phyloP scores from a whole-genome alignment of 2,888 invertebrate species.

The Pseudanteris insignis region DNA sequence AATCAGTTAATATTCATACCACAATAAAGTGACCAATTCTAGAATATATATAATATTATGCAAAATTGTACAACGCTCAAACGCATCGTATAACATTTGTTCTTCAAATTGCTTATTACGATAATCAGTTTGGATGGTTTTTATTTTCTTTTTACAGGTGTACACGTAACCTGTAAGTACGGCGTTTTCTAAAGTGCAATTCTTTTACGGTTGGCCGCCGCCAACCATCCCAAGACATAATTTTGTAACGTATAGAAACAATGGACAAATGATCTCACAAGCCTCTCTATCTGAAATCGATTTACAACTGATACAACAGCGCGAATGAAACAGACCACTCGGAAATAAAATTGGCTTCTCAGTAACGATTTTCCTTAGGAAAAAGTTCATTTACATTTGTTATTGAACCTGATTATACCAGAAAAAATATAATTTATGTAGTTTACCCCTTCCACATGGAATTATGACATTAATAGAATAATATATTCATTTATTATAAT shows the following conservation, averaged over 20 bases:
- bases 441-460: too few relatives aligned
- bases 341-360: too few relatives aligned
- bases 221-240: constrained; percentile 36
- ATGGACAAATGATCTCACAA: constrained; percentile 31
- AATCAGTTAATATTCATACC: too few relatives aligned
- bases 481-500: too few relatives aligned
- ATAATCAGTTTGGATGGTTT: constrained; percentile 27
- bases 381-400: too few relatives aligned
- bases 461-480: too few relatives aligned
- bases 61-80: constrained; percentile 3
- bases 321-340: constrained; percentile 13
- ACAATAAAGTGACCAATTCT: too few relatives aligned
- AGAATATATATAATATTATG: background rate
- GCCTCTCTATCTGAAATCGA: constrained; percentile 12
- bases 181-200: constrained; percentile 36
- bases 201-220: constrained; percentile 39
- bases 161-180: constrained; percentile 26
- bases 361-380: too few relatives aligned
- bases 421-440: too few relatives aligned
- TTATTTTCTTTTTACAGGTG: too few relatives aligned
- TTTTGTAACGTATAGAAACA: constrained; percentile 42
- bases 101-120: constrained; percentile 23
- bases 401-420: too few relatives aligned
- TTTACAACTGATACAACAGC: constrained; percentile 11
- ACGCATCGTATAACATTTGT: constrained; percentile 17